Evolutionary conservation across 2,888 invertebrate species (phyloP).

Genomic region (Pristionchus arcanus): DNA sequence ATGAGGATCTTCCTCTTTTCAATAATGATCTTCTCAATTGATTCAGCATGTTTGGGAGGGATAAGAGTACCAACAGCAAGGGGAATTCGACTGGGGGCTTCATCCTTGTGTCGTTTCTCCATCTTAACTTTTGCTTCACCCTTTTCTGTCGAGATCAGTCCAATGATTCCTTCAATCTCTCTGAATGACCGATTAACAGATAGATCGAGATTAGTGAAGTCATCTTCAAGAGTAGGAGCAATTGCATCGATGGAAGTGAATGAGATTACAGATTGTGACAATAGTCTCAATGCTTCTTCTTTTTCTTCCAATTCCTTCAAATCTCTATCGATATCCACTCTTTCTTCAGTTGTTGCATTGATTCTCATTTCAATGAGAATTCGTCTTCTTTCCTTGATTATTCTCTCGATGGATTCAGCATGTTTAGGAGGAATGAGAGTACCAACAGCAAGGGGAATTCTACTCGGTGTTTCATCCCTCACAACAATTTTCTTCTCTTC

Average conservation of each 20-base stretch:
- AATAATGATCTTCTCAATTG: neutral
- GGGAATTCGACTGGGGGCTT: constrained; percentile 2
- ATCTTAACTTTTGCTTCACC: constrained; percentile 43
- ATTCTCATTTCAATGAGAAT: neutral
- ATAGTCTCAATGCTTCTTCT: constrained; percentile 39
- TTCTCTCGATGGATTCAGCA: constrained; percentile 13
- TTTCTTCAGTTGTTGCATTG: constrained; percentile 40
- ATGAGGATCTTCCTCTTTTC: constrained; percentile 39
- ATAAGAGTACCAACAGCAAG: constrained; percentile 23
- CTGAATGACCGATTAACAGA: constrained; percentile 56
- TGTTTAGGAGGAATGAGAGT: constrained; percentile 35
- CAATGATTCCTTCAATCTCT: constrained; percentile 54
- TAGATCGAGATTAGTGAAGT: constrained; percentile 63
- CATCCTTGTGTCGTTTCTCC: neutral
- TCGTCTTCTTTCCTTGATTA: constrained; percentile 48
- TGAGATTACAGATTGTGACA: neutral
- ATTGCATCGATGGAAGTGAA: constrained; percentile 10
- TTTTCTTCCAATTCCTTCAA: constrained; percentile 30
- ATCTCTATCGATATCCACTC: constrained; percentile 39
- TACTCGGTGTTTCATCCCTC: neutral
- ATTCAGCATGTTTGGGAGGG: constrained; percentile 42
- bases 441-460: constrained; percentile 16
- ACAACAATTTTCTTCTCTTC: neutral
- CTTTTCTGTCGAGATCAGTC: constrained; percentile 56
- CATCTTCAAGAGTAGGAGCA: constrained; percentile 24